Evolutionary conservation across 1,140 invertebrate genomes (phyloP).

Genomic region (Drosophila dunni): DNA sequence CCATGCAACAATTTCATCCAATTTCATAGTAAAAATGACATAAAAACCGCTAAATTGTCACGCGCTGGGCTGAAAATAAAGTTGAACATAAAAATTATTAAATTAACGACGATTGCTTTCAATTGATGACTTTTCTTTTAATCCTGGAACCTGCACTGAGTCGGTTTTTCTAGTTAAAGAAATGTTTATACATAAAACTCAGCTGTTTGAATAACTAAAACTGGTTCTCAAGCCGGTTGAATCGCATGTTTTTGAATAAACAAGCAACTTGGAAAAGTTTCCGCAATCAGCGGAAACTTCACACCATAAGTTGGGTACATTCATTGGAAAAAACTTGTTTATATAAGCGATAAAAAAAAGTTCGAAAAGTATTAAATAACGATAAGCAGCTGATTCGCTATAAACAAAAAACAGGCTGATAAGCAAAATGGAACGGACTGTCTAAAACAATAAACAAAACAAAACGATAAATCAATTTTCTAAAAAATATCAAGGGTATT

Average conservation of each 20-base stretch:
- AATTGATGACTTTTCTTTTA: not conserved
- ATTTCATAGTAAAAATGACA: constrained; percentile 84
- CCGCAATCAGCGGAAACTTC: constrained; percentile 1
- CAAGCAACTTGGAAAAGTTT: not conserved
- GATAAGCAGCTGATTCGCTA: too few species aligned
- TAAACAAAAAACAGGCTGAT: too few species aligned
- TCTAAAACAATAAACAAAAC: too few species aligned
- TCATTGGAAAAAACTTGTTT: not conserved
- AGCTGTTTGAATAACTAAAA: constrained; percentile 12
- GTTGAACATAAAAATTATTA: constrained; percentile 6
- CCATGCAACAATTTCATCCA: constrained; percentile 84
- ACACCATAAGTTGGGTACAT: not conserved
- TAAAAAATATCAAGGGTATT: constrained; percentile 8
- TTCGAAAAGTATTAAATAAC: too few species aligned
- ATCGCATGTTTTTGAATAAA: constrained; percentile 8
- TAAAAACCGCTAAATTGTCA: constrained; percentile 63
- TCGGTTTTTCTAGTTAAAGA: constrained; percentile 4
- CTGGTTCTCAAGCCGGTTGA: constrained; percentile 14
- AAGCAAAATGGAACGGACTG: too few species aligned
- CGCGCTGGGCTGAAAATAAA: constrained; percentile 46
- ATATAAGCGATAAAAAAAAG: not conserved
- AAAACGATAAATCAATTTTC: not conserved
- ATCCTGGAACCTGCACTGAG: not conserved
- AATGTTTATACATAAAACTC: not conserved
- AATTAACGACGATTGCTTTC: not conserved